Conservation (phyloP, 37 sponge, comb jelly and placozoan species). For the Eunapius fragilis region DNA sequence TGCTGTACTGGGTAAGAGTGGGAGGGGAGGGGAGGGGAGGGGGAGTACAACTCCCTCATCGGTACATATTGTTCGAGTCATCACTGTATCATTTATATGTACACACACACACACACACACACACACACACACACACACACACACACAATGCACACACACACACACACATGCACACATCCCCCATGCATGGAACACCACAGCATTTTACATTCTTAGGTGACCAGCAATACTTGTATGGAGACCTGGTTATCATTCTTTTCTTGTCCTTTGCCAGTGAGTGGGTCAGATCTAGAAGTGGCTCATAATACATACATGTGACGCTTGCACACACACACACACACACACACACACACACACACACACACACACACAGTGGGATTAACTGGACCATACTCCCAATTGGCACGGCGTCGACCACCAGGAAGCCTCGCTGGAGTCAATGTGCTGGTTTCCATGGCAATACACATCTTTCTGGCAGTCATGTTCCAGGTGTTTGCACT, state of each 20-base stretch:
- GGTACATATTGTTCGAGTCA: too few species aligned
- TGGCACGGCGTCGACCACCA: conserved; percentile 62
- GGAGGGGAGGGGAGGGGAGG: too few species aligned
- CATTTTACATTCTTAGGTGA: conserved; percentile 64
- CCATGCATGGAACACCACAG: too few species aligned
- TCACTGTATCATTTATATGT: too few species aligned
- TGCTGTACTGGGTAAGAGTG: conserved; percentile 79
- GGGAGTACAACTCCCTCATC: too few species aligned
- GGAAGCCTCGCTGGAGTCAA: conserved; percentile 71
- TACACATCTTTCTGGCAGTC: conserved; percentile 56
- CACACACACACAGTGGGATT: conserved; percentile 65
- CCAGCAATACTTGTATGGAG: conserved; percentile 85
- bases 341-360: not conserved
- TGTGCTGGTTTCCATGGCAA: conserved; percentile 56
- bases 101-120: not conserved
- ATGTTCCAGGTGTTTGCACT: conserved; percentile 48
- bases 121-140: not conserved
- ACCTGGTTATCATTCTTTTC: conserved; percentile 70
- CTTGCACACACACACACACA: not conserved
- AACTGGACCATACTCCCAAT: conserved; percentile 65
- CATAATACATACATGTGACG: too few species aligned
- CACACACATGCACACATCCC: not conserved
- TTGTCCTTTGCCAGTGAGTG: conserved; percentile 89
- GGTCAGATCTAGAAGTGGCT: too few species aligned
- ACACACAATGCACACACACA: not conserved